Evolutionary conservation across 2,797 vertebrate genomes (phyloP), one percentile per base, ranked within the genome.

Genomic region (Taenioides sp.): DNA sequence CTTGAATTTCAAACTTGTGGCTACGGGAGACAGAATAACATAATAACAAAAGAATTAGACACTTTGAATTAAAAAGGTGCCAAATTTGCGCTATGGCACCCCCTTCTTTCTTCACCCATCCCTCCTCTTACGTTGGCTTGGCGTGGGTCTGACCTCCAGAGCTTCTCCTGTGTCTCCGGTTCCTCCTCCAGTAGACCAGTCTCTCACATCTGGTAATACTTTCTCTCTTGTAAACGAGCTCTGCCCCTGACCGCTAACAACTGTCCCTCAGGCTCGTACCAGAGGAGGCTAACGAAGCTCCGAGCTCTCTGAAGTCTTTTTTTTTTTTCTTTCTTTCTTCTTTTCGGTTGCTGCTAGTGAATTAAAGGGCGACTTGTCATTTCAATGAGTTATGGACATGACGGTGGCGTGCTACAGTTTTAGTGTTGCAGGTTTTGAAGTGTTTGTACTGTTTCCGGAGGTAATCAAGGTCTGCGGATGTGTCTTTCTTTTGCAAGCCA

Each of bases 121-220:
- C 7, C 34, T 37, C 9, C 34, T 2, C 0, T 37, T 10, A 37
- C 9, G 34, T 9, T 10, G 34, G 34, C 34, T 2, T 10, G 9
- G 34, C 1, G 9, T 9, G 34, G 34, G 9, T 37, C n/a, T 43
- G 61, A 63, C 34, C 31, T 63, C 31, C 34, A 4, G 34, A 43
- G 34, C 34, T 23, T 28, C n/a, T 40, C 60, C 31, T 14, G 60
- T 62, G 60, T 37, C 60, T 62, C 31, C 27, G 16, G 17, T 60
- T 16, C 14, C 17, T 2, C 14, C 55, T 27, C 3, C 22, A 57
- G 55, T 16, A 25, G 22, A 57, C 22, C 55, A 76, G 79, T 80
- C 73, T 81, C 69, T 84, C 83, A 85, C 90, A 92, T 93, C 88
- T 92, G 88, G 87, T 92, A 80, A 77, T 78, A 72, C 83, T 90